Evolutionary conservation across 2,888 invertebrate genomes (phyloP), one percentile per base, ranked within the genome.

Genomic region (Sceliomorpha sp.): DNA sequence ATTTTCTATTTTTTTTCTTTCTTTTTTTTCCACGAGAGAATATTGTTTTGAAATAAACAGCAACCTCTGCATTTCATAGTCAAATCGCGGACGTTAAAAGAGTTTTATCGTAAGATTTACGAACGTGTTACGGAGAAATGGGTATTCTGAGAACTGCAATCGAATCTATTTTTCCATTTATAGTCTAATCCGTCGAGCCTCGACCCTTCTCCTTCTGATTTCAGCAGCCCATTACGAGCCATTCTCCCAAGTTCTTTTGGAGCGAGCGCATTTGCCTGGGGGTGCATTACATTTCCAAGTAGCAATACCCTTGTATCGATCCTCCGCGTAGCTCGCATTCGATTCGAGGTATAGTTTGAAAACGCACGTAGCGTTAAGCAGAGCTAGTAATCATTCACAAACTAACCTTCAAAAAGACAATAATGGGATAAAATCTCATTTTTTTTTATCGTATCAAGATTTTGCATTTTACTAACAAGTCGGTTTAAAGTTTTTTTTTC

Each of bases 241-340:
- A 37, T 60, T 69, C 63, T 70, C 50, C 44, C 32, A 59, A 69
- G 58, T 66, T 70, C 67, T 76, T 78, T 73, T 63, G 71, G 74
- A 70, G 64, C 75, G 66, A 73, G 75, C 72, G 71, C 74, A 68
- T 79, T 77, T 72, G 67, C 73, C 73, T 71, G 55, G 59, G 4
- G 64, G 72, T 72, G 71, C 76, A 74, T 79, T 79, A 76, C 77
- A 75, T 79, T 77, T 73, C 74, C 70, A 68, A 77, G 73, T 72
- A 72, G 76, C 74, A 72, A 76, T 78, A 73, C 60, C 66, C 62
- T 74, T 66, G 75, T 72, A 81, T 78, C 77, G 79, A 81, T 77
- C 70, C 34, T 37, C 50, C 39, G 31, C 58, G 42, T 58, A 47
- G 39, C 53, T 62, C 40, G 53, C 53, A 55, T 67, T 55, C 59